A percentile compares a stretch with the other conserved stretches of the same genome.
phyloP scores from a whole-genome alignment of 2,797 vertebrate genomes.

The Fundulus diaphanus region DNA sequence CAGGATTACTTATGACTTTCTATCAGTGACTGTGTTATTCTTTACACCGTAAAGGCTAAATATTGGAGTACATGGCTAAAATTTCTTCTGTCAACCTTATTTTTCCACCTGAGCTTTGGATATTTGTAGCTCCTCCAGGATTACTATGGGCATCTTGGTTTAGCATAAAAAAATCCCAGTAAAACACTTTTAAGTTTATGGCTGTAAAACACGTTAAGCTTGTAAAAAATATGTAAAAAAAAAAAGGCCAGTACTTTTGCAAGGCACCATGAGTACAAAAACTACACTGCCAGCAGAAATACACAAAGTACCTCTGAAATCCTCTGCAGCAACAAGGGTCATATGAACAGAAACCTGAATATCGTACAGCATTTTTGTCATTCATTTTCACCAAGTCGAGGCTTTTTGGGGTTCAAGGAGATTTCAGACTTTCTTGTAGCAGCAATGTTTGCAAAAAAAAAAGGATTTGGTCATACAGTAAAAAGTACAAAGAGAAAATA shows the following conservation, averaged over 20 bases:
- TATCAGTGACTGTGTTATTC: not conserved
- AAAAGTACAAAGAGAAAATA: slow-evolving; percentile 15
- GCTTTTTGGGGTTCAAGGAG: slow-evolving; percentile 25
- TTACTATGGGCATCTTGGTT: not conserved
- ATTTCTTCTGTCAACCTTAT: not conserved
- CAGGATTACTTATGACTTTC: not conserved
- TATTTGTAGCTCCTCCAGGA: not conserved
- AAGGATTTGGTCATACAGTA: slow-evolving; percentile 23
- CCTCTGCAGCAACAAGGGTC: slow-evolving; percentile 17
- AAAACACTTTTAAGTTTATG: not conserved
- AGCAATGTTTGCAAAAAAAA: slow-evolving; percentile 11
- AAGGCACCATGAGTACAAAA: not conserved
- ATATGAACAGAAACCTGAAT: slow-evolving; percentile 8
- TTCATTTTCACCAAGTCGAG: slow-evolving; percentile 44
- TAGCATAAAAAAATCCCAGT: not conserved
- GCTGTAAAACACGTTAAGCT: too few species aligned
- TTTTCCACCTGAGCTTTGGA: not conserved
- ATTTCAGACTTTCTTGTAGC: slow-evolving; percentile 39
- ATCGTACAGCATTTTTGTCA: slow-evolving; percentile 43
- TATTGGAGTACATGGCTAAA: not conserved
- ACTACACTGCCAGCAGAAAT: slow-evolving; percentile 14
- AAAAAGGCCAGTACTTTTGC: not conserved
- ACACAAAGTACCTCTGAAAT: slow-evolving; percentile 29
- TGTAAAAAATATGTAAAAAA: not conserved
- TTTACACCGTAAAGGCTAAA: not conserved